phyloP scores from a whole-genome alignment of 1,140 invertebrate species.

The Leptonema lineaticorne region DNA sequence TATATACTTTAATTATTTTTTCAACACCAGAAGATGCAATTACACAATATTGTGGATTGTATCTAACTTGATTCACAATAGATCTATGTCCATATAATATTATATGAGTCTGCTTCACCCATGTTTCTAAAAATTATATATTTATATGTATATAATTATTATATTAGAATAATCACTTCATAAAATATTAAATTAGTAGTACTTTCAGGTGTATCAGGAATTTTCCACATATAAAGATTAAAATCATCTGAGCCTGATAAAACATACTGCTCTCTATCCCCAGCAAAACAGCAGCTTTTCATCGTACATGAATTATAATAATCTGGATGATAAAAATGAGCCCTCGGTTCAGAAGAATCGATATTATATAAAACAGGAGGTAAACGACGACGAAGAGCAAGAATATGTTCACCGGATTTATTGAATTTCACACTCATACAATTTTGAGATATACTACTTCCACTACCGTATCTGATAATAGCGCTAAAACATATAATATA shows the following conservation, averaged over 20 bases:
- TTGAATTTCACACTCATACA: conserved; percentile 93
- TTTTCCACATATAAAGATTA: conserved; percentile 92
- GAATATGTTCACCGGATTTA: conserved; percentile 70
- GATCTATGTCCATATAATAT: conserved; percentile 88
- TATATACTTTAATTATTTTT: conserved; percentile 83
- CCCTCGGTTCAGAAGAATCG: conserved; percentile 65
- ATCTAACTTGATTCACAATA: conserved; percentile 95
- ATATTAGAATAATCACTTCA: neutral
- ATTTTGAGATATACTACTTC: conserved; percentile 66
- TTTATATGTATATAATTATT: neutral
- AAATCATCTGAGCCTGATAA: conserved; percentile 94
- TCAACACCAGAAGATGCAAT: conserved; percentile 94
- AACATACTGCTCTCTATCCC: conserved; percentile 83
- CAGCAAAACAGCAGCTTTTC: conserved; percentile 96
- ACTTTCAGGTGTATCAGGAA: conserved; percentile 50
- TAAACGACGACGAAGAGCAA: conserved; percentile 81
- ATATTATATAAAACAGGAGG: conserved; percentile 81
- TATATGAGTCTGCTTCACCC: conserved; percentile 65
- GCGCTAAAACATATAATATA: conserved; percentile 53
- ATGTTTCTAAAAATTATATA: conserved; percentile 27
- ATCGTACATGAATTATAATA: conserved; percentile 97
- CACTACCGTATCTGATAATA: conserved; percentile 70
- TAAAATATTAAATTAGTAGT: neutral
- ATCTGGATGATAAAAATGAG: conserved; percentile 86
- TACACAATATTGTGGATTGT: conserved; percentile 79